Evolutionary conservation across 2,888 invertebrate species (phyloP).

Genomic region (Teleogryllus oceanicus): DNA sequence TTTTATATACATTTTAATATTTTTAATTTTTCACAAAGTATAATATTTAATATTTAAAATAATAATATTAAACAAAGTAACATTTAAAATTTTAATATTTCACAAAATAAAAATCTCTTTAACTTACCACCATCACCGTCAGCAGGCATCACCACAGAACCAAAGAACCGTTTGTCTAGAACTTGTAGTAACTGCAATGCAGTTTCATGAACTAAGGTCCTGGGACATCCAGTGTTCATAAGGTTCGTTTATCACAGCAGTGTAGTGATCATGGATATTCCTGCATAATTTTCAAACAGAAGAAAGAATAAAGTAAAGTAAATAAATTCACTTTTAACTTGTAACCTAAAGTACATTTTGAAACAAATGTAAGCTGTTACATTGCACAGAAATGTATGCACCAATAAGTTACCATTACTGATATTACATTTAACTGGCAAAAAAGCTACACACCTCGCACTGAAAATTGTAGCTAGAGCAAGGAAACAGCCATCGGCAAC

Average conservation of each 20-base stretch:
- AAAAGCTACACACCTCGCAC: constrained; percentile 69
- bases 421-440: background rate
- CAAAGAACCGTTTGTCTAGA: constrained; percentile 93
- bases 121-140: constrained; percentile 56
- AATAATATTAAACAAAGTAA: too few species aligned
- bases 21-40: too few species aligned
- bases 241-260: constrained; percentile 96
- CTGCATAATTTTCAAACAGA: constrained; percentile 50
- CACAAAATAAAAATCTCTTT: constrained; percentile 25
- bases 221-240: constrained; percentile 92
- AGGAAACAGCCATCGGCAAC: constrained; percentile 96
- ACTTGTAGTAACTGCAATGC: constrained; percentile 91
- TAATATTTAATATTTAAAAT: constrained; percentile 26
- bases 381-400: background rate
- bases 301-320: constrained; percentile 2
- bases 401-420: background rate
- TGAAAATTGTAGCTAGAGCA: constrained; percentile 93
- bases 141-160: constrained; percentile 67
- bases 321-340: background rate
- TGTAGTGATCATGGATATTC: constrained; percentile 96
- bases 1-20: too few species aligned
- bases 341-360: background rate
- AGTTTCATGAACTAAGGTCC: constrained; percentile 86
- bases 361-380: background rate
- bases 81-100: too few species aligned